These are phyloP conservation scores for Oryzias javanicus DNA, from an alignment of 2,113 vertebrate genomes.

Conservation along the genomic window DNA sequence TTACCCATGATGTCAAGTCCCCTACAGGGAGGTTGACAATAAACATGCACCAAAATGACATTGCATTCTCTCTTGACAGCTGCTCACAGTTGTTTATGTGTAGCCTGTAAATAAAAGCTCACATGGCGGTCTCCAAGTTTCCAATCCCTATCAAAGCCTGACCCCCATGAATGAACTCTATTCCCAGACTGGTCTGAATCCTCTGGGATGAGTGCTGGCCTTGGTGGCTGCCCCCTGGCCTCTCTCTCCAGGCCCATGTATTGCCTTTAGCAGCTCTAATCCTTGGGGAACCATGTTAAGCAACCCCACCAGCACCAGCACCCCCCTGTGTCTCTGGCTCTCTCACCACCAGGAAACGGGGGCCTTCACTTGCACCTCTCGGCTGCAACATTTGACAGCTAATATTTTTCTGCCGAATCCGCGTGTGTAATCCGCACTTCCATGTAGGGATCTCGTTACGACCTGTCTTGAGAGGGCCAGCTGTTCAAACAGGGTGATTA, in stretches of 20 bases:
- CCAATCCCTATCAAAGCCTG: conserved; percentile 49
- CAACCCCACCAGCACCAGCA: conserved; percentile 12
- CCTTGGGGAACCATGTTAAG: conserved; percentile 62
- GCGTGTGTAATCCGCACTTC: conserved; percentile 78
- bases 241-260: conserved; percentile 23
- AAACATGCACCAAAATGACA: conserved; percentile 59
- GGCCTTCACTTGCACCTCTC: conserved; percentile 71
- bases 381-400: conserved; percentile 73
- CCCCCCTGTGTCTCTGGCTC: conserved; percentile 36
- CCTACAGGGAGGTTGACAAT: conserved; percentile 56
- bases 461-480: conserved; percentile 83
- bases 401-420: conserved; percentile 79
- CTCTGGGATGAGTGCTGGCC: conserved; percentile 44
- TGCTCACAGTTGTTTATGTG: conserved; percentile 61
- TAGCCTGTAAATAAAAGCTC: conserved; percentile 54
- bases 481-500: conserved; percentile 99
- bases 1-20: conserved; percentile 60
- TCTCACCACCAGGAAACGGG: conserved; percentile 73
- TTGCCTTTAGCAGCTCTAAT: conserved; percentile 40
- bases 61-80: conserved; percentile 56
- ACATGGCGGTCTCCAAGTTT: conserved; percentile 59
- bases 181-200: conserved; percentile 25
- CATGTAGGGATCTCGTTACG: conserved; percentile 78
- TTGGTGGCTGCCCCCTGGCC: conserved; percentile 40
- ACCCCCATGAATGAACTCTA: conserved; percentile 57